Percentiles rank a stretch among this genome's conserved stretches.
Evolutionary conservation across 2,888 invertebrate genomes (phyloP).

Genomic region (Morinoia aosen): DNA sequence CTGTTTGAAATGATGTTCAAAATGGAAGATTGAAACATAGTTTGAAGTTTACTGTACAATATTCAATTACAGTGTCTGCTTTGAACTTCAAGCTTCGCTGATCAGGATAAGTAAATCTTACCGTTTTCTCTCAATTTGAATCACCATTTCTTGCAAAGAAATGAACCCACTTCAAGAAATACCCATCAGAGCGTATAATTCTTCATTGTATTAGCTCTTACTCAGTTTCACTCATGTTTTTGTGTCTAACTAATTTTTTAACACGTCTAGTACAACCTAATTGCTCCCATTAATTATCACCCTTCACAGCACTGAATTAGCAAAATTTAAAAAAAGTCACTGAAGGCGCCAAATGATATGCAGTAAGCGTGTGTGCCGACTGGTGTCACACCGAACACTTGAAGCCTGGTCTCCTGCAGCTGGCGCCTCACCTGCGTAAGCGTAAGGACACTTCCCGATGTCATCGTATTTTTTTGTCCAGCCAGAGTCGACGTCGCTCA

Average conservation of each 20-base stretch:
- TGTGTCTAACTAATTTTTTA: too few species aligned
- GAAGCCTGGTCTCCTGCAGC: neutral
- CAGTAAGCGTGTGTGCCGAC: neutral
- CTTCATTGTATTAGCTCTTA: too few species aligned
- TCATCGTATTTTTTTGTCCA: slow-evolving; percentile 91
- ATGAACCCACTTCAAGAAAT: too few species aligned
- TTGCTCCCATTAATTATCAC: too few species aligned
- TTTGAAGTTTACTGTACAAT: neutral
- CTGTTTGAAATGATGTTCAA: neutral
- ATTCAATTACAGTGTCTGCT: neutral
- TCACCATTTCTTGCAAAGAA: too few species aligned
- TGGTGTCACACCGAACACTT: neutral
- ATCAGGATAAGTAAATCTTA: neutral
- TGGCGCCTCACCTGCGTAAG: slow-evolving; percentile 79
- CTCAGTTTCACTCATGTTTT: too few species aligned
- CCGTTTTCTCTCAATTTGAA: too few species aligned
- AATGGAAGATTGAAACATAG: neutral
- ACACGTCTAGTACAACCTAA: too few species aligned
- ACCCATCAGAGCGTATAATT: too few species aligned
- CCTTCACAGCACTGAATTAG: too few species aligned
- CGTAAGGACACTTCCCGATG: slow-evolving; percentile 85
- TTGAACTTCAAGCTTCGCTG: neutral
- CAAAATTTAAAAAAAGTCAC: neutral
- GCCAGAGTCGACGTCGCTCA: slow-evolving; percentile 79
- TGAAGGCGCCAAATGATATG: too few species aligned